Evolutionary conservation across 2,888 invertebrate genomes (phyloP).

Genomic region (Oeneis ivallda): DNA sequence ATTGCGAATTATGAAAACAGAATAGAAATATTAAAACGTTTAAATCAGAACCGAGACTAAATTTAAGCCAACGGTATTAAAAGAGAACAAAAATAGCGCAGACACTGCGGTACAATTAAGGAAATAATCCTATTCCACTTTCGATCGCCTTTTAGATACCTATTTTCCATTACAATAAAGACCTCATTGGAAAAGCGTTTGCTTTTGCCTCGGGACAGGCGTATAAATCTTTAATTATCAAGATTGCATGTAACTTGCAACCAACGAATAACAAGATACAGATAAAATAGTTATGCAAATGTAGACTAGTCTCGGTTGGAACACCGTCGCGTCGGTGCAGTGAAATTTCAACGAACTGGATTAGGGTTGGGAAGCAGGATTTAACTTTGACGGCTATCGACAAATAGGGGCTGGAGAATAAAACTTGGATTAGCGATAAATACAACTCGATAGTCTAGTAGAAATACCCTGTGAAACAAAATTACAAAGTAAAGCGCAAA

Average conservation of each 20-base stretch:
- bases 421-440: neutral
- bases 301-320: slow-evolving; percentile 46
- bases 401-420: neutral
- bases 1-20: slow-evolving; percentile 10
- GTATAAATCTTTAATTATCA: slow-evolving; percentile 50
- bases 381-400: slow-evolving; percentile 40
- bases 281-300: slow-evolving; percentile 62
- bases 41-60: slow-evolving; percentile 17
- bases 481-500: too few species aligned
- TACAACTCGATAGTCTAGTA: neutral
- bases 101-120: slow-evolving; percentile 21
- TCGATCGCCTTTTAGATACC: slow-evolving; percentile 24
- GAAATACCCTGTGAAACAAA: too few species aligned
- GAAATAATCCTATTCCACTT: slow-evolving; percentile 21
- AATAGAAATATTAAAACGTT: slow-evolving; percentile 12
- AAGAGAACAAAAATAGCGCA: slow-evolving; percentile 15
- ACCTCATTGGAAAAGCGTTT: slow-evolving; percentile 39
- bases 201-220: slow-evolving; percentile 34
- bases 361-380: slow-evolving; percentile 44
- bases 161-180: slow-evolving; percentile 39
- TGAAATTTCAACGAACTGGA: slow-evolving; percentile 48
- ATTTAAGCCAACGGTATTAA: slow-evolving; percentile 21
- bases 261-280: slow-evolving; percentile 49
- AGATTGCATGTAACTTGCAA: slow-evolving; percentile 46
- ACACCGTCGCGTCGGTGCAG: slow-evolving; percentile 41